Conservation (phyloP, 2,113 vertebrate species). For the Sakesphorus luctuosus region DNA sequence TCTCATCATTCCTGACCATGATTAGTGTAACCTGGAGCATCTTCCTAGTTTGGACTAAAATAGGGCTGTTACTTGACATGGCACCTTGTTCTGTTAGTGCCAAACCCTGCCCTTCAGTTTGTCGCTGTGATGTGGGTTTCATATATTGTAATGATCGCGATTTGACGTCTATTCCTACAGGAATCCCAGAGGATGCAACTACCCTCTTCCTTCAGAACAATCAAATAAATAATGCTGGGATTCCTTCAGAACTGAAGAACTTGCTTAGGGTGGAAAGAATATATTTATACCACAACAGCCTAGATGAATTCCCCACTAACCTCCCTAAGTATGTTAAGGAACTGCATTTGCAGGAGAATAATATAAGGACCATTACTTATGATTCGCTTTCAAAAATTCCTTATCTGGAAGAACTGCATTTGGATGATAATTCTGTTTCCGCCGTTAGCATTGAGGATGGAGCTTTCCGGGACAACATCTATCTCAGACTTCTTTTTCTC, state of each 20-base stretch:
- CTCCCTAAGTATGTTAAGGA: conserved; percentile 95
- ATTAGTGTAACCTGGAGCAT: conserved; percentile 89
- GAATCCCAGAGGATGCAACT: conserved; percentile 94
- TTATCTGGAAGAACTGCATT: conserved; percentile 95
- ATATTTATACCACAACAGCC: conserved; percentile 96
- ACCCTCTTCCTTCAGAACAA: conserved; percentile 99
- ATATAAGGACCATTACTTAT: conserved; percentile 95
- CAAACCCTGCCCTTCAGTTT: conserved; percentile 90
- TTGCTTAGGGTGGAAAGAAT: conserved; percentile 94
- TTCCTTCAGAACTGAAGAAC: conserved; percentile 91
- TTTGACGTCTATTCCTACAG: conserved; percentile 94
- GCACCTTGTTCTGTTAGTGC: conserved; percentile 86
- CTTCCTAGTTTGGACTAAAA: conserved; percentile 90
- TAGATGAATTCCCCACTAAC: conserved; percentile 98
- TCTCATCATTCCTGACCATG: conserved; percentile 87
- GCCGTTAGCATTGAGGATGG: conserved; percentile 98
- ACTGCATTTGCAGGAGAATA: conserved; percentile 98
- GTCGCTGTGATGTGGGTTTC: conserved; percentile 96
- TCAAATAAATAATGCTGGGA: conserved; percentile 97
- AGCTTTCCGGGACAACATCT: conserved; percentile 94
- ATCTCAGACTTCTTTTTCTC: conserved; percentile 94
- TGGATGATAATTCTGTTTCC: conserved; percentile 98
- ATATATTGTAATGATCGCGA: conserved; percentile 99
- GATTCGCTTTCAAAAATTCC: conserved; percentile 94
- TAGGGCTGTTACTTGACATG: conserved; percentile 90